Percentiles rank a stretch among this genome's conserved stretches.
phyloP scores from a whole-genome alignment of 2,113 vertebrate genomes.

The Pampusana beccarii region DNA sequence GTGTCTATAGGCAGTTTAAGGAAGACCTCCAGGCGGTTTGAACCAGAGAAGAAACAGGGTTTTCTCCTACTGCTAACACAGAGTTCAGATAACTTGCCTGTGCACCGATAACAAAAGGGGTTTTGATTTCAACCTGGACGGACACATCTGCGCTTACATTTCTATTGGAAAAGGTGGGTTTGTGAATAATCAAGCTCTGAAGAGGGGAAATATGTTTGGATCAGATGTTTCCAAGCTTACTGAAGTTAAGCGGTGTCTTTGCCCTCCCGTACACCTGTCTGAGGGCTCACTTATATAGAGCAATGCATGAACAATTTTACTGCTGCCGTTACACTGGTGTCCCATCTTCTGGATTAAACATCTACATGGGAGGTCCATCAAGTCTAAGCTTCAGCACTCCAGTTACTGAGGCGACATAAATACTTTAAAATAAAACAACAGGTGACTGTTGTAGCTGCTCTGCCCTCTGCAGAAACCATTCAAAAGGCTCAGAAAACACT shows the following conservation, averaged over 20 bases:
- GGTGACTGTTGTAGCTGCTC: background rate
- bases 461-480: background rate
- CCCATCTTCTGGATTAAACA: background rate
- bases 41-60: background rate
- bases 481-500: background rate
- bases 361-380: background rate
- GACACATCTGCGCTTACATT: background rate
- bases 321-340: background rate
- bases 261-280: background rate
- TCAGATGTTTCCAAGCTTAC: background rate
- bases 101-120: background rate
- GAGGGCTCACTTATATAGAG: background rate
- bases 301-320: background rate
- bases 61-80: background rate
- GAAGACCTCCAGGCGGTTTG: background rate
- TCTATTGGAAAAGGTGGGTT: background rate
- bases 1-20: background rate
- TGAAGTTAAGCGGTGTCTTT: background rate
- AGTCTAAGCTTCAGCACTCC: background rate
- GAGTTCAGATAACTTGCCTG: background rate
- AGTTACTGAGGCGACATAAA: background rate
- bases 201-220: background rate
- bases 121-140: background rate
- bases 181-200: background rate
- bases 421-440: background rate